A percentile compares a stretch with the other conserved stretches of the same genome.
phyloP scores from a whole-genome alignment of 2,888 invertebrate species.

The Andrena dorsata region DNA sequence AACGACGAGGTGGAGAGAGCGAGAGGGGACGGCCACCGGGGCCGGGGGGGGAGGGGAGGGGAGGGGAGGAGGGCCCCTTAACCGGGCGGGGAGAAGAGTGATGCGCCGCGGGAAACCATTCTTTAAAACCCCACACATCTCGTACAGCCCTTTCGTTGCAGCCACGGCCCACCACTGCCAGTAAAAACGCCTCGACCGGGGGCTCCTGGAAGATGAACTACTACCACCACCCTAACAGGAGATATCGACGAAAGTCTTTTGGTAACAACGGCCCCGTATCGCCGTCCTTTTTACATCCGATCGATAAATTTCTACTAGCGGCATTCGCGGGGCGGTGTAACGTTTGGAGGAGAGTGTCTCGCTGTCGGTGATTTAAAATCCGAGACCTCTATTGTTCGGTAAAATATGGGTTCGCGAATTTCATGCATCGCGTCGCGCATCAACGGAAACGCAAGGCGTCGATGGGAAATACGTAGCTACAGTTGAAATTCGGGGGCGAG shows the following conservation, averaged over 20 bases:
- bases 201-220: slow-evolving; percentile 67
- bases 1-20: slow-evolving; percentile 69
- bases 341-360: neutral
- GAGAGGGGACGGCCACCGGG: too few species aligned
- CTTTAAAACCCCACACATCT: slow-evolving; percentile 76
- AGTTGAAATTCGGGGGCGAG: neutral
- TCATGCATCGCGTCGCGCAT: too few species aligned
- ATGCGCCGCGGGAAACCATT: slow-evolving; percentile 81
- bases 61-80: slow-evolving; percentile 59
- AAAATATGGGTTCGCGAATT: too few species aligned
- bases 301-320: neutral
- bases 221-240: slow-evolving; percentile 27
- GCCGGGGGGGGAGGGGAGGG: neutral
- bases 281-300: neutral
- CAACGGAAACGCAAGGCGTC: too few species aligned
- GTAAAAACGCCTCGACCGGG: slow-evolving; percentile 71
- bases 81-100: slow-evolving; percentile 78
- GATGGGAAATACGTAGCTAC: too few species aligned
- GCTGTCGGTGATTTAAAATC: too few species aligned
- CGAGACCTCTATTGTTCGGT: too few species aligned
- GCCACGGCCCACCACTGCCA: slow-evolving; percentile 64
- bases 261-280: neutral
- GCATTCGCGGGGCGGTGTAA: too few species aligned
- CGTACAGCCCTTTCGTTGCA: slow-evolving; percentile 67
- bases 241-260: slow-evolving; percentile 25